A percentile compares a stretch with the other conserved stretches of the same genome.
phyloP scores from a whole-genome alignment of 2,797 vertebrate species.

The Ctenopoma multispine region DNA sequence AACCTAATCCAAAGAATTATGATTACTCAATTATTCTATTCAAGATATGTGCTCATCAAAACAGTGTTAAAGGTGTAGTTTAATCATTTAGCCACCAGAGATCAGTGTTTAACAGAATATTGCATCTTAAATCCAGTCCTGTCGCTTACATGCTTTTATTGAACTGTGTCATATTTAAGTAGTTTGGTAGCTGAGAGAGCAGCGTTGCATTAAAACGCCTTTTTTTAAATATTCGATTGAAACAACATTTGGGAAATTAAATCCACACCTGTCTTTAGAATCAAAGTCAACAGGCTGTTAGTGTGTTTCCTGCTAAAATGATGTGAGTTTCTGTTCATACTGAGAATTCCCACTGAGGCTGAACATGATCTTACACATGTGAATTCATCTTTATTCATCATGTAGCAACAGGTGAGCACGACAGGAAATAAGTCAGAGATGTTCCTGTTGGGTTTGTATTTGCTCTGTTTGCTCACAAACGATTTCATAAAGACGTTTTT shows the following conservation, averaged over 20 bases:
- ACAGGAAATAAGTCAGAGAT: no score
- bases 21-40: no score
- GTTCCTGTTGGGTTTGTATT: no score
- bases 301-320: background rate
- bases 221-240: background rate
- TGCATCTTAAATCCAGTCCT: fast-evolving
- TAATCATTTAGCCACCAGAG: slow-evolving; percentile 18
- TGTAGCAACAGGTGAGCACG: background rate
- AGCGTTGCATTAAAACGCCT: background rate
- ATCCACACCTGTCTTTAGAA: background rate
- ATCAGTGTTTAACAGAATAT: slow-evolving; percentile 43
- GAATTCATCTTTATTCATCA: background rate
- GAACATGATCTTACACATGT: no score
- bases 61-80: no score
- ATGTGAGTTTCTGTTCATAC: background rate
- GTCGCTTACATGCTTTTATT: background rate
- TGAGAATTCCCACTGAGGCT: background rate
- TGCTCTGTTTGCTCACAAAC: fast-evolving
- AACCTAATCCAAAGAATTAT: no score
- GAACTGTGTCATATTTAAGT: background rate
- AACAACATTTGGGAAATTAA: background rate
- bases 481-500: background rate
- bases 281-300: slow-evolving; percentile 6
- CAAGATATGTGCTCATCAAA: no score
- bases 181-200: background rate